Conservation (phyloP, 2,888 invertebrate species). For the Ormyrus thymus region DNA sequence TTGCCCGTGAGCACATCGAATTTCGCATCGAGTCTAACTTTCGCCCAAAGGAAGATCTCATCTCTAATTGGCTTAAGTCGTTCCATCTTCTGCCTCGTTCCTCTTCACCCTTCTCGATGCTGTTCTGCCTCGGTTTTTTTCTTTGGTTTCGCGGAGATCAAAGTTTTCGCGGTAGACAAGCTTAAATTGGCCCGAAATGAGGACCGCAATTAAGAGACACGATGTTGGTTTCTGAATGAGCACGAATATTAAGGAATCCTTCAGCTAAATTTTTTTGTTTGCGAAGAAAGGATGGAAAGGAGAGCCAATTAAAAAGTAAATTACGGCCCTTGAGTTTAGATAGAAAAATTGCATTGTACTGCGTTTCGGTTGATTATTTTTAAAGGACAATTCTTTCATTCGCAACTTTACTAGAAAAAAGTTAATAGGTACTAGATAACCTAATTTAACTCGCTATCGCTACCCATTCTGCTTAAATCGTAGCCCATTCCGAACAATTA, state of each 20-base stretch:
- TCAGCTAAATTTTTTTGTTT: too few relatives aligned
- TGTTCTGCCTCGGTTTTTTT: background rate
- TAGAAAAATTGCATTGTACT: too few relatives aligned
- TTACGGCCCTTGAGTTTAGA: too few relatives aligned
- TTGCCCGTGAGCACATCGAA: background rate
- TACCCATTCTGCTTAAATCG: too few relatives aligned
- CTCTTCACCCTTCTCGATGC: background rate
- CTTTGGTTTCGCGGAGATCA: background rate
- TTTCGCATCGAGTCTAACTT: background rate
- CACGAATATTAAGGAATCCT: background rate
- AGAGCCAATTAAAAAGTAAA: too few relatives aligned
- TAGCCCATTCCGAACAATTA: too few relatives aligned
- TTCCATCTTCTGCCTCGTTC: background rate
- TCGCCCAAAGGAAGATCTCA: slow-evolving; percentile 10
- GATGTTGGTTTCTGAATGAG: background rate
- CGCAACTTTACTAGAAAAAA: too few relatives aligned
- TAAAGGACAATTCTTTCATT: too few relatives aligned
- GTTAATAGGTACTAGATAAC: too few relatives aligned
- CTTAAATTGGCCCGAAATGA: slow-evolving; percentile 8
- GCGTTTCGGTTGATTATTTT: too few relatives aligned
- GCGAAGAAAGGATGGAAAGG: too few relatives aligned
- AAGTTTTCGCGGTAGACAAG: background rate
- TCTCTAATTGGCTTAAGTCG: slow-evolving; percentile 31
- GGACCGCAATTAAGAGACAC: background rate
- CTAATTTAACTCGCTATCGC: too few relatives aligned